Evolutionary conservation across 2,113 vertebrate genomes (phyloP).

Genomic region (Daboia siamensis): DNA sequence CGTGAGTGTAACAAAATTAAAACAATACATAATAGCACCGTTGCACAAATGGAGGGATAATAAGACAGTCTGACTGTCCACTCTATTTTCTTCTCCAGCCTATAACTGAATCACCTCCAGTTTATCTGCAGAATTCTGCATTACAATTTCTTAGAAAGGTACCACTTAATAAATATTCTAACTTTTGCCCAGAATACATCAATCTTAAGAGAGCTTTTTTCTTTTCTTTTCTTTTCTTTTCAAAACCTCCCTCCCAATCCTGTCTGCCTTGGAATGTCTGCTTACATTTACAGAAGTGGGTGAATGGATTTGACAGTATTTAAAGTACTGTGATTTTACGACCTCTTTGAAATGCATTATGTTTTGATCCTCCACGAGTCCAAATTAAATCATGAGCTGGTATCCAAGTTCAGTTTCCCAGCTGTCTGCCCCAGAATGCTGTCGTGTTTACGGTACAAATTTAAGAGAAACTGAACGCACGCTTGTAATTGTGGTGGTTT

Average conservation of each 20-base stretch:
- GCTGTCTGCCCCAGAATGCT: conserved; percentile 50
- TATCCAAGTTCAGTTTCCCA: conserved; percentile 42
- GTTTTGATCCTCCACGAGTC: conserved; percentile 18
- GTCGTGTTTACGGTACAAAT: conserved; percentile 31
- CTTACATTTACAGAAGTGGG: conserved; percentile 27
- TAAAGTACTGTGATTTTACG: conserved; percentile 22
- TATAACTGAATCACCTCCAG: neutral
- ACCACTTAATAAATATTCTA: neutral
- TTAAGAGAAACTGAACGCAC: conserved; percentile 49
- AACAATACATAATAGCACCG: neutral
- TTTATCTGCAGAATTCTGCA: neutral
- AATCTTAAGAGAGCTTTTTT: neutral
- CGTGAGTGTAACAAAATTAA: neutral
- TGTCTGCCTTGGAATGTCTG: conserved; percentile 10
- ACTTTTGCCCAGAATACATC: neutral
- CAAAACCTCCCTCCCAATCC: neutral
- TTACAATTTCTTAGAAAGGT: neutral
- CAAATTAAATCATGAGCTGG: conserved; percentile 9
- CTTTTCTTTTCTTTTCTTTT: neutral
- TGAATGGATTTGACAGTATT: conserved; percentile 30
- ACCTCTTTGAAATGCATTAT: conserved; percentile 22
- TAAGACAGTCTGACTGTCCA: too few relatives aligned
- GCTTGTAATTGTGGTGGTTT: conserved; percentile 22
- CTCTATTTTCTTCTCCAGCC: neutral
- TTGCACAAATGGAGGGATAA: neutral